phyloP scores from a whole-genome alignment of 2,797 vertebrate genomes.

The Cygnus olor region DNA sequence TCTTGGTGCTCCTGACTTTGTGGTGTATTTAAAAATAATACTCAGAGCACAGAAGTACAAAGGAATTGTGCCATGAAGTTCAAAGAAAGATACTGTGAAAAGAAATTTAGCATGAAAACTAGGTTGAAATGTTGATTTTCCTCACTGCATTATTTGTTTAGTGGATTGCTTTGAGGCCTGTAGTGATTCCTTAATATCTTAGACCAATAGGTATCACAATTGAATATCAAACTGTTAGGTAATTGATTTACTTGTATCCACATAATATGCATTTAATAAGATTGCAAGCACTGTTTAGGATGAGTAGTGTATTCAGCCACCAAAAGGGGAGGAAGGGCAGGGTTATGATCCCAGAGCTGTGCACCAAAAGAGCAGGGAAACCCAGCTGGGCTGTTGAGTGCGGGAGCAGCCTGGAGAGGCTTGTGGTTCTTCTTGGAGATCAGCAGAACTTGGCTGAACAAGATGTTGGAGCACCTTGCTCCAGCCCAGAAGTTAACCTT shows the following conservation, averaged over 20 bases:
- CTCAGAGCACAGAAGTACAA: neutral
- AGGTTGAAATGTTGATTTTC: neutral
- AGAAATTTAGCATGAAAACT: neutral
- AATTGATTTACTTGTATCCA: neutral
- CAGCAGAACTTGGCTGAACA: neutral
- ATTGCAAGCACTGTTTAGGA: accelerated
- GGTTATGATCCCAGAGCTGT: neutral
- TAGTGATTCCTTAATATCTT: neutral
- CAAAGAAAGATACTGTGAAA: neutral
- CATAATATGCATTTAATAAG: neutral
- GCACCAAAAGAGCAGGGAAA: neutral
- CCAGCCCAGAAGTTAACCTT: neutral
- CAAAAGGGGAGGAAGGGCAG: neutral
- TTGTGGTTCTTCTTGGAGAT: too few species aligned
- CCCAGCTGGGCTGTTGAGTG: accelerated
- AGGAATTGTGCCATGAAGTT: neutral
- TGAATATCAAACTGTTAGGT: neutral
- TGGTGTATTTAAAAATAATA: neutral
- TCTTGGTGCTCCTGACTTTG: neutral
- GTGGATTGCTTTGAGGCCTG: neutral
- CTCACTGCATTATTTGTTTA: neutral
- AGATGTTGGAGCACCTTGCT: neutral
- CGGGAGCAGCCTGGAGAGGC: neutral
- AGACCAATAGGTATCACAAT: neutral
- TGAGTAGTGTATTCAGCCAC: neutral